Conservation (phyloP, 2,113 vertebrate genomes). For the Callithrix jacchus region DNA sequence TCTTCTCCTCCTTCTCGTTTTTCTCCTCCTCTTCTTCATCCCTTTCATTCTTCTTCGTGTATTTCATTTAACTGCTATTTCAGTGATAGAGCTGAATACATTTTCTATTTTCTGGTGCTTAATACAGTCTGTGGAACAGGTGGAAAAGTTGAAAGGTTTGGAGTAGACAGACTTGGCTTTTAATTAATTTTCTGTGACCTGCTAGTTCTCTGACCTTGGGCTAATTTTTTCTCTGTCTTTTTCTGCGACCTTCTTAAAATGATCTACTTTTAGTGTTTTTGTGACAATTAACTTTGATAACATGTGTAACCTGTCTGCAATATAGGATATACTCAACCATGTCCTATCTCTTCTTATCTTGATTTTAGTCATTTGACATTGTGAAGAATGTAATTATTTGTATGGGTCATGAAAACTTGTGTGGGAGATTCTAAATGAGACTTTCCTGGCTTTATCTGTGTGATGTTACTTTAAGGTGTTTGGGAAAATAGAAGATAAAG, state of each 20-base stretch:
- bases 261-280: not conserved
- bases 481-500: not conserved
- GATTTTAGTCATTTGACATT: slow-evolving; percentile 1
- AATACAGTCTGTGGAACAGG: not conserved
- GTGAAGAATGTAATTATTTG: not conserved
- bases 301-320: not conserved
- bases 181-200: not conserved
- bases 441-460: not conserved
- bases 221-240: not conserved
- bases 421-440: not conserved
- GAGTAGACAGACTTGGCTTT: not conserved
- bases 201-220: not conserved
- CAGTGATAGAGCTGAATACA: not conserved
- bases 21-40: not conserved
- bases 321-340: not conserved
- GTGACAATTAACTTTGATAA: slow-evolving; percentile 23
- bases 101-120: not conserved
- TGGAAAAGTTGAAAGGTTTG: not conserved
- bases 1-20: too few species aligned
- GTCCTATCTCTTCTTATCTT: not conserved
- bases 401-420: not conserved
- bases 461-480: not conserved
- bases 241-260: not conserved
- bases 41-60: not conserved
- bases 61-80: not conserved